Evolutionary conservation across 2,888 invertebrate genomes (phyloP), one percentile per base, ranked within the genome.

Genomic region (Trilocha varians): DNA sequence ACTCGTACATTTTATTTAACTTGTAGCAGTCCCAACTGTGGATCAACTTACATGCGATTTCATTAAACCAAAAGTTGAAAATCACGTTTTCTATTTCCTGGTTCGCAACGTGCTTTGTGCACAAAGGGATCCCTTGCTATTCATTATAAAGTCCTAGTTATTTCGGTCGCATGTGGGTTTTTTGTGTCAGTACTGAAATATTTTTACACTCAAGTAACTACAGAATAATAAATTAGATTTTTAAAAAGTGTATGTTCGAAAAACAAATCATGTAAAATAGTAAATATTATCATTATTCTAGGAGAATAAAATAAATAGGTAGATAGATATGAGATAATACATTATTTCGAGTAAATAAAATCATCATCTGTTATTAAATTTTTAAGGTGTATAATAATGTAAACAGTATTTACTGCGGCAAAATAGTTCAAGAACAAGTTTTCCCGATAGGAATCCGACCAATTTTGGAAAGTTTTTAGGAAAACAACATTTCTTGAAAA

Each of bases 1-100:
- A 66, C 62, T 62, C 67, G 65, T 70, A 70, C 67, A 65, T 72
- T 75, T 74, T 65, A 71, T 76, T 77, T 75, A 65, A 72, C 65
- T 72, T 62, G 74, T 69, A 62, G 59, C 67, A 70, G 65, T 63
- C 67, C 68, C 46, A 43, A 48, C 36, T 43, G 43, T 45, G 45
- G 52, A 36, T 35, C 36, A 48, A 45, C 45, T 25, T 43, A 43
- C 48, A 48, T 45, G 43, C 40, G 53, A 53, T 57, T 59, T 60
- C 59, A 57, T 55, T 51, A 53, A 56, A 59, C 55, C 48, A 48
- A 49, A 48, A 57, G 49, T 51, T 55, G n/a, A 32, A 32, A 32
- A 16, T 38, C 42, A 25, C 4, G 25, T 4, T 25, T 5, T 25
- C 25, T 25, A 11, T 25, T 9, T 25, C 11, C 25, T 25, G 2